phyloP scores from a whole-genome alignment of 2,113 vertebrate genomes.

The Pomatorhinus ruficollis region DNA sequence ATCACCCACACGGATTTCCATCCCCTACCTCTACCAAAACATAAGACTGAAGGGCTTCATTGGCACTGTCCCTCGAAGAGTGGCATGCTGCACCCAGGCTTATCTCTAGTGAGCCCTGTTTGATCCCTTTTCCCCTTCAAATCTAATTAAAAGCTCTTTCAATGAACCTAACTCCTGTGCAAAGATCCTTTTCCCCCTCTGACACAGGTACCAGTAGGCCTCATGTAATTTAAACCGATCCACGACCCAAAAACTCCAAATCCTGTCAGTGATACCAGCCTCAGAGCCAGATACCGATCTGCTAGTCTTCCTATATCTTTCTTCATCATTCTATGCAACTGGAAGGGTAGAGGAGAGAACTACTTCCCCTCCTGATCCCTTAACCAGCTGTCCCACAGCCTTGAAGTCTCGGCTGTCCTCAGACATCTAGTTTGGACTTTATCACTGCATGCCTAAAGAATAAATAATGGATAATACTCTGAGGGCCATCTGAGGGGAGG shows the following conservation, averaged over 20 bases:
- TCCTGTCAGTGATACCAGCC: background rate
- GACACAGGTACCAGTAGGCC: background rate
- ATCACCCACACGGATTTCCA: background rate
- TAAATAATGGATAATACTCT: background rate
- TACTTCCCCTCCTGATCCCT: background rate
- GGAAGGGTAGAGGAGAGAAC: background rate
- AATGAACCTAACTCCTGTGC: background rate
- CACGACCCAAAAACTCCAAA: background rate
- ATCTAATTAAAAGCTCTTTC: background rate
- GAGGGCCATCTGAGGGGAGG: background rate
- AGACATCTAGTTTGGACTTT: background rate
- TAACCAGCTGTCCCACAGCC: background rate
- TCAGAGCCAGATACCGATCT: background rate
- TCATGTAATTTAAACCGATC: background rate
- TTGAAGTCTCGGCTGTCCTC: background rate
- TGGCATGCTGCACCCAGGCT: background rate
- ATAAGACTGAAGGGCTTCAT: background rate
- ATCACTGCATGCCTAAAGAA: background rate
- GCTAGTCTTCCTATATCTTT: background rate
- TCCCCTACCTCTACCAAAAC: background rate
- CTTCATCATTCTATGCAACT: background rate
- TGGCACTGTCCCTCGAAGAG: background rate
- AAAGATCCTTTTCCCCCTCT: background rate
- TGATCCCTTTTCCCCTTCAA: background rate
- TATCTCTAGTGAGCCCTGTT: background rate